Percentiles rank a stretch among this genome's conserved stretches.
These are phyloP conservation scores for Bubalus kerabau DNA, from an alignment of 2,113 vertebrate genomes.

Conservation along the genomic window DNA sequence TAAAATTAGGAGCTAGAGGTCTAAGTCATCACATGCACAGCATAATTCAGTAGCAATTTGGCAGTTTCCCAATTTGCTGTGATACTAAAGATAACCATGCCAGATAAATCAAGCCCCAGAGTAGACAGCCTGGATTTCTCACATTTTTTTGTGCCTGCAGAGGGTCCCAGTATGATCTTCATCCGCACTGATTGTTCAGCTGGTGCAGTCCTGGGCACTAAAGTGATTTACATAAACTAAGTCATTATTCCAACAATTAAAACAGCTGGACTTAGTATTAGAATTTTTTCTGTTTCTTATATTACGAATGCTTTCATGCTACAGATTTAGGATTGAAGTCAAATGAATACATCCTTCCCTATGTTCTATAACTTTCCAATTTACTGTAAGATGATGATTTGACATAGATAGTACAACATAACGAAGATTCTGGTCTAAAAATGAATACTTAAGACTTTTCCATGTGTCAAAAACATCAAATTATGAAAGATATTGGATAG, in stretches of 20 bases:
- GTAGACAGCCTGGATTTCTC: not conserved
- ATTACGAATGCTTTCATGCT: not conserved
- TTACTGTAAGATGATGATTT: not conserved
- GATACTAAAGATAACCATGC: not conserved
- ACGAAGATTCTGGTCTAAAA: not conserved
- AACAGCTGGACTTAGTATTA: constrained; percentile 23
- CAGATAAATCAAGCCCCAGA: constrained; percentile 25
- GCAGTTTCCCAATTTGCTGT: not conserved
- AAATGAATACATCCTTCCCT: not conserved
- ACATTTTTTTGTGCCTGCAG: not conserved
- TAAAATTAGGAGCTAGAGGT: not conserved
- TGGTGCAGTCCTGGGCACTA: not conserved
- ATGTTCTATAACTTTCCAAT: not conserved
- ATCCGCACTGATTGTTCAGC: not conserved
- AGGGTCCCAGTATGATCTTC: not conserved
- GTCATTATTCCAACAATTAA: constrained; percentile 29
- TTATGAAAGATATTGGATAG: not conserved
- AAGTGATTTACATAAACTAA: constrained; percentile 22
- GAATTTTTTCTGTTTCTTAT: not conserved
- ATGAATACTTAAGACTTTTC: not conserved
- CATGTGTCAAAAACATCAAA: not conserved
- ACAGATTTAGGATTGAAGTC: not conserved
- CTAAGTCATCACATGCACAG: not conserved
- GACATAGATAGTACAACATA: not conserved
- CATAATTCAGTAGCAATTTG: constrained; percentile 11